Percentiles rank a stretch among this genome's conserved stretches.
phyloP scores from a whole-genome alignment of 2,113 vertebrate genomes.

The Harpagus bidentatus region DNA sequence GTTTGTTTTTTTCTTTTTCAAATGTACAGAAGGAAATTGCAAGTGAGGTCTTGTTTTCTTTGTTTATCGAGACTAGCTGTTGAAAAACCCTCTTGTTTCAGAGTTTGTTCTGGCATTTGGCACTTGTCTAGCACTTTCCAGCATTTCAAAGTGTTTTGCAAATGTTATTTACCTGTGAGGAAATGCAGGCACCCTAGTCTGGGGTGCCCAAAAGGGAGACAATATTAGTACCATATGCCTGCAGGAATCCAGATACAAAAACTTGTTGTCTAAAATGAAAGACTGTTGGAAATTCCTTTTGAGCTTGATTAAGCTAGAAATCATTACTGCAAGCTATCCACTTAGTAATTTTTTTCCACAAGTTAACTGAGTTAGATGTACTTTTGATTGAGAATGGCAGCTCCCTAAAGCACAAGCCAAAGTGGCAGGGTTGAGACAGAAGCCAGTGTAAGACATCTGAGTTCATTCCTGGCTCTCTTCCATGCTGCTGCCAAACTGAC shows the following conservation, averaged over 20 bases:
- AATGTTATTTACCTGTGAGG: neutral
- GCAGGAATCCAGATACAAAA: neutral
- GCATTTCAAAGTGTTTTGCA: neutral
- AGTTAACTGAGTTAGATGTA: neutral
- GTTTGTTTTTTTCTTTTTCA: neutral
- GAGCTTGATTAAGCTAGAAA: neutral
- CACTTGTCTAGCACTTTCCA: neutral
- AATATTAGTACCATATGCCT: neutral
- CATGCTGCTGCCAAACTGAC: slow-evolving; percentile 37
- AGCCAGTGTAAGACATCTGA: neutral
- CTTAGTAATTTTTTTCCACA: neutral
- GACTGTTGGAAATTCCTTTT: neutral
- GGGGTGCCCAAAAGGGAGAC: neutral
- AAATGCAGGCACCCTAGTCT: neutral
- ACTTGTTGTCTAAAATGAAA: neutral
- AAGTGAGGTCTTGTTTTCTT: neutral
- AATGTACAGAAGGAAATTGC: neutral
- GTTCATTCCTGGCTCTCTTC: slow-evolving; percentile 27
- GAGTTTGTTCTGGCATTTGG: neutral
- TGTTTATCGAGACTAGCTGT: neutral
- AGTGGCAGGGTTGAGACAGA: neutral
- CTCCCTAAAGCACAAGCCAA: neutral
- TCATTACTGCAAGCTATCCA: neutral
- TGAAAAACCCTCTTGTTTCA: neutral
- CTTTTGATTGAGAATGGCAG: neutral